A percentile compares a stretch with the other conserved stretches of the same genome.
Conservation (phyloP, 2,888 invertebrate genomes). For the Drosophila crucigera region DNA sequence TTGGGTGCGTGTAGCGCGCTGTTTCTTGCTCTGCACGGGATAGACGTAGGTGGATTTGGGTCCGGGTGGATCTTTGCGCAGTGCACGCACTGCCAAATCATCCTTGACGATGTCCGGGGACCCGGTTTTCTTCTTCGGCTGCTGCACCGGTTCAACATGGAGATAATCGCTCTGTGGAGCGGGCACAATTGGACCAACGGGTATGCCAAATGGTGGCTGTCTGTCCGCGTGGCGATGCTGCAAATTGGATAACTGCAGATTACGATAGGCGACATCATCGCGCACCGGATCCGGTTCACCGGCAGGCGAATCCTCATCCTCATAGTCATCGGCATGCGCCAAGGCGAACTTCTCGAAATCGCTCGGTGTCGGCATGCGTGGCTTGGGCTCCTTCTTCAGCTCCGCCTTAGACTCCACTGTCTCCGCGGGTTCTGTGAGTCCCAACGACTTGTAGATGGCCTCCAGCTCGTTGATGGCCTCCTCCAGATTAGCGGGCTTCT, state of each 20-base stretch:
- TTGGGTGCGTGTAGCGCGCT: constrained; percentile 92
- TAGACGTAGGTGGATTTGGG: constrained; percentile 75
- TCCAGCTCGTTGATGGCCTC: constrained; percentile 95
- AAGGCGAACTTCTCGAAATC: constrained; percentile 84
- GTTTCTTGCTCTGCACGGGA: constrained; percentile 88
- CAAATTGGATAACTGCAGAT: constrained; percentile 91
- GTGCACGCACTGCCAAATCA: constrained; percentile 93
- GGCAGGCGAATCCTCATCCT: constrained; percentile 86
- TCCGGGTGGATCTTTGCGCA: constrained; percentile 90
- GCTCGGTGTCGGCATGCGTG: constrained; percentile 78
- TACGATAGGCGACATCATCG: constrained; percentile 94
- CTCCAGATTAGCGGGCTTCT: constrained; percentile 92
- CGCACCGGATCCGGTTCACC: constrained; percentile 92
- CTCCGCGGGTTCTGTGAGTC: constrained; percentile 88
- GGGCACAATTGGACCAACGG: constrained; percentile 92
- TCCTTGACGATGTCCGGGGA: constrained; percentile 93
- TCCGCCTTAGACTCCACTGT: constrained; percentile 9
- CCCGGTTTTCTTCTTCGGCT: constrained; percentile 75
- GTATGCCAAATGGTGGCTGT: constrained; percentile 96
- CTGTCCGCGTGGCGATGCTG: constrained; percentile 90
- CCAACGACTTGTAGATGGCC: constrained; percentile 95
- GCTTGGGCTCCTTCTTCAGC: constrained; percentile 44
- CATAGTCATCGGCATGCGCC: constrained; percentile 88
- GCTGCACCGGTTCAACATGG: constrained; percentile 88
- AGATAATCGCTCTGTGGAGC: constrained; percentile 94